phyloP scores from a whole-genome alignment of 2,888 invertebrate species.

The Ormyrus nitidulus region DNA sequence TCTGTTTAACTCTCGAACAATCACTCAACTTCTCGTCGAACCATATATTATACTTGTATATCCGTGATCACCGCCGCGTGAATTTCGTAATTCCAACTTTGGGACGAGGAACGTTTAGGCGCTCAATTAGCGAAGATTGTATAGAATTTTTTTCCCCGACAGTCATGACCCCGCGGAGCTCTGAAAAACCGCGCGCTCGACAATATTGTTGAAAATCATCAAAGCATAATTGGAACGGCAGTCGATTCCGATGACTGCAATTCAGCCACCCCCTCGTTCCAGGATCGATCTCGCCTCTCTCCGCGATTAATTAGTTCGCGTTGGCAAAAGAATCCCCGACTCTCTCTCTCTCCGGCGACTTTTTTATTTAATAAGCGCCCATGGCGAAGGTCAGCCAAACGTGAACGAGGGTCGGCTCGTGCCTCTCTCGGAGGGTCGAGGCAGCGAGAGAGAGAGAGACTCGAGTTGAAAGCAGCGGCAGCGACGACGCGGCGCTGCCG shows the following conservation, averaged over 20 bases:
- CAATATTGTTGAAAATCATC: constrained; percentile 11
- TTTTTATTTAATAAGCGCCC: constrained; percentile 61
- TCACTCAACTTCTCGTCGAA: no score
- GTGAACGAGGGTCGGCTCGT: constrained; percentile 62
- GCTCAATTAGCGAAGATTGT: no score
- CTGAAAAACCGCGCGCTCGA: not conserved
- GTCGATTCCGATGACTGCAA: constrained; percentile 18
- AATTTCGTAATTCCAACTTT: no score
- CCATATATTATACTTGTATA: no score
- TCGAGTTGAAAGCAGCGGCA: constrained; percentile 21
- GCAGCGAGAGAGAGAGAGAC: constrained; percentile 27
- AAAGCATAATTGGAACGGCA: constrained; percentile 33
- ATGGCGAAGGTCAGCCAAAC: constrained; percentile 67
- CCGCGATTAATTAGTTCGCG: constrained; percentile 60
- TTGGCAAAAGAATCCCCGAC: constrained; percentile 35
- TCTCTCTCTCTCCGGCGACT: not conserved
- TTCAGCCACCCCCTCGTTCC: not conserved
- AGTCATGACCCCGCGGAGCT: no score
- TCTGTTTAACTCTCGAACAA: no score
- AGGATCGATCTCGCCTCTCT: constrained; percentile 9
- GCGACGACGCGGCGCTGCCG: not conserved
- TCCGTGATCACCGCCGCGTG: no score
- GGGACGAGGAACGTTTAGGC: no score
- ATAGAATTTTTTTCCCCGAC: no score
- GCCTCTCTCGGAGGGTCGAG: not conserved